Evolutionary conservation across 2,888 invertebrate species (phyloP).

Genomic region (Phania funesta): DNA sequence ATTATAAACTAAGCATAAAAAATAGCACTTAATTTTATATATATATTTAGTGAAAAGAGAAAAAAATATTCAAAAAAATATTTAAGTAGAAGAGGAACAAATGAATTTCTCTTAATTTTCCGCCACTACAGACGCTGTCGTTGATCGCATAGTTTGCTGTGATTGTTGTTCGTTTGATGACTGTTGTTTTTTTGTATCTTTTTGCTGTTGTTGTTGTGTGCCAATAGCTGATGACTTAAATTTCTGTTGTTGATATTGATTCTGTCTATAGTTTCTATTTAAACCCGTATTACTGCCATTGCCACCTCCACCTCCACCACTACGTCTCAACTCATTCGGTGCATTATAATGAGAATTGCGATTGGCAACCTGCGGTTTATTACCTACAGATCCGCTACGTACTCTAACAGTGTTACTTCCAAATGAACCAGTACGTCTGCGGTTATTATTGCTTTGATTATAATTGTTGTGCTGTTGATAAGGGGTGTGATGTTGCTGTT

Average conservation of each 20-base stretch:
- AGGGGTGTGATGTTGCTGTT: slow-evolving; percentile 73
- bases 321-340: slow-evolving; percentile 76
- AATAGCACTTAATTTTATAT: slow-evolving; percentile 65
- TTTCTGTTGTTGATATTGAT: slow-evolving; percentile 71
- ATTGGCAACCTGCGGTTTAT: slow-evolving; percentile 78
- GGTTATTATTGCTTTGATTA: slow-evolving; percentile 71
- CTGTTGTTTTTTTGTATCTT: slow-evolving; percentile 59
- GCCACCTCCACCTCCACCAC: slow-evolving; percentile 73
- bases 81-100: slow-evolving; percentile 55
- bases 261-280: slow-evolving; percentile 69
- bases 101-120: slow-evolving; percentile 70
- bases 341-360: slow-evolving; percentile 77
- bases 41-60: slow-evolving; percentile 57
- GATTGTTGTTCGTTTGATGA: slow-evolving; percentile 53
- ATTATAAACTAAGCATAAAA: slow-evolving; percentile 65
- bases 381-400: slow-evolving; percentile 79
- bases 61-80: slow-evolving; percentile 59
- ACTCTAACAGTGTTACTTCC: slow-evolving; percentile 78
- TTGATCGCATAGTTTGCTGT: slow-evolving; percentile 69
- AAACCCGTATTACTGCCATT: slow-evolving; percentile 74
- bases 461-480: slow-evolving; percentile 71
- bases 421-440: slow-evolving; percentile 79
- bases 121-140: slow-evolving; percentile 65
- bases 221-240: slow-evolving; percentile 30
- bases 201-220: slow-evolving; percentile 49